phyloP scores from a whole-genome alignment of 2,888 invertebrate genomes.

The Pemphredon lugubris region DNA sequence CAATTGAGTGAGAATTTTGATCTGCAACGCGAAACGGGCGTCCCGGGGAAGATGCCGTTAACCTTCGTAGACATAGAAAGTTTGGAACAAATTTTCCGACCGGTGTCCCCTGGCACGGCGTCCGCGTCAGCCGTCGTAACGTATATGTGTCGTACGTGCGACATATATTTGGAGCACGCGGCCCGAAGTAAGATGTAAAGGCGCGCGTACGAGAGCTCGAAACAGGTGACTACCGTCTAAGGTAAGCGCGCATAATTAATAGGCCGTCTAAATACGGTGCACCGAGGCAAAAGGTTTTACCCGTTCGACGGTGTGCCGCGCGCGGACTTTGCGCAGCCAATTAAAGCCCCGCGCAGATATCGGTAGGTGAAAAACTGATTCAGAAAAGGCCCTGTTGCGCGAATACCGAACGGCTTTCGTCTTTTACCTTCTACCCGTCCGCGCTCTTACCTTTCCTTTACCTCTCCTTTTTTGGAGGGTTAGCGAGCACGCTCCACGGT shows the following conservation, averaged over 20 bases:
- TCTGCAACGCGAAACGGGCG: too few relatives aligned
- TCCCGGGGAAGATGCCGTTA: background rate
- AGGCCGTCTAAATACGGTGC: conserved; percentile 68
- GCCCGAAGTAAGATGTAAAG: conserved; percentile 54
- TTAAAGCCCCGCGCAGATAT: conserved; percentile 50
- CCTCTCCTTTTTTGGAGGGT: too few relatives aligned
- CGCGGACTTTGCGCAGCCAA: conserved; percentile 41
- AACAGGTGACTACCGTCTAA: conserved; percentile 64
- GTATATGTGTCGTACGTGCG: conserved; percentile 23
- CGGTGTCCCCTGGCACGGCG: conserved; percentile 49
- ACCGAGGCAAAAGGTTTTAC: conserved; percentile 51
- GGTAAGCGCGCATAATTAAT: conserved; percentile 71
- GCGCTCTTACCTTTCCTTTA: too few relatives aligned
- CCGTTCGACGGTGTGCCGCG: conserved; percentile 18
- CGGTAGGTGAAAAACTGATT: conserved; percentile 37
- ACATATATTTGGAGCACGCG: conserved; percentile 42
- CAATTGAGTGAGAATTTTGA: too few relatives aligned
- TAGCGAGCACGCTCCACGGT: too few relatives aligned
- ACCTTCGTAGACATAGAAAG: conserved; percentile 45
- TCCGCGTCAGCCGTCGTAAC: too few relatives aligned
- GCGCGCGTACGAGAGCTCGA: conserved; percentile 44
- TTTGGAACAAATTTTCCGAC: conserved; percentile 33
- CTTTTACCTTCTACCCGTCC: too few relatives aligned
- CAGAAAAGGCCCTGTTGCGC: too few relatives aligned
- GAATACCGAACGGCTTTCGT: too few relatives aligned